Conservation (phyloP, 2,888 invertebrate genomes). For the Pachycephus smyrnensis region DNA sequence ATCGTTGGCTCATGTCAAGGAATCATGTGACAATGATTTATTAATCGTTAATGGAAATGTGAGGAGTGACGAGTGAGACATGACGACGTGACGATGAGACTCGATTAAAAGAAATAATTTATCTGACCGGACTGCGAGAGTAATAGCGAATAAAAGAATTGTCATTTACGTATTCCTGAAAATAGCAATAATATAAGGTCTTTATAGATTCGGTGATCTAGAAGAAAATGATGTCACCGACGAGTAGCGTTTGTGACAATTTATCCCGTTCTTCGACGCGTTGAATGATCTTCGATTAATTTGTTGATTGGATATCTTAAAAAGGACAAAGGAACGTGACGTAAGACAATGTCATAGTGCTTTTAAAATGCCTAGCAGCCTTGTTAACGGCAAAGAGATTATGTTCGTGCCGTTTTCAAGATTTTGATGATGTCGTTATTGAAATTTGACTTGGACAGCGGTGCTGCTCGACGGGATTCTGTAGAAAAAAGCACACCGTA, state of each 20-base stretch:
- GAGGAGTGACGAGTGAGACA: not conserved
- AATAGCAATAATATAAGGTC: not conserved
- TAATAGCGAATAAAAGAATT: not conserved
- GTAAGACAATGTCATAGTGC: not conserved
- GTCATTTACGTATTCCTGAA: not conserved
- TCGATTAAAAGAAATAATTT: not conserved
- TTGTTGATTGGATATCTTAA: not conserved
- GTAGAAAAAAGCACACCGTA: slow-evolving; percentile 27
- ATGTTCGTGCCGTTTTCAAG: not conserved
- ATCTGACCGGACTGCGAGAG: not conserved
- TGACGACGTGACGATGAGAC: not conserved
- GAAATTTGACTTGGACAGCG: not conserved
- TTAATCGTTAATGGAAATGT: not conserved
- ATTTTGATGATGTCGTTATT: not conserved
- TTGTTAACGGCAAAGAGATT: not conserved
- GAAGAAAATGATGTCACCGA: not conserved
- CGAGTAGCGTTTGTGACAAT: not conserved
- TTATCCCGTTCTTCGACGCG: not conserved
- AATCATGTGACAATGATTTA: not conserved
- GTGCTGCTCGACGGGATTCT: slow-evolving; percentile 17
- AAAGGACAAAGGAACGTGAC: not conserved
- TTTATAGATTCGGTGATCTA: not conserved
- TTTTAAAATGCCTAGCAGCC: not conserved
- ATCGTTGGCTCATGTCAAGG: not conserved
- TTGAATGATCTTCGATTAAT: not conserved